Base-by-base conservation (phyloP, 2,113 vertebrate species). In the Misgurnus anguillicaudatus region DNA sequence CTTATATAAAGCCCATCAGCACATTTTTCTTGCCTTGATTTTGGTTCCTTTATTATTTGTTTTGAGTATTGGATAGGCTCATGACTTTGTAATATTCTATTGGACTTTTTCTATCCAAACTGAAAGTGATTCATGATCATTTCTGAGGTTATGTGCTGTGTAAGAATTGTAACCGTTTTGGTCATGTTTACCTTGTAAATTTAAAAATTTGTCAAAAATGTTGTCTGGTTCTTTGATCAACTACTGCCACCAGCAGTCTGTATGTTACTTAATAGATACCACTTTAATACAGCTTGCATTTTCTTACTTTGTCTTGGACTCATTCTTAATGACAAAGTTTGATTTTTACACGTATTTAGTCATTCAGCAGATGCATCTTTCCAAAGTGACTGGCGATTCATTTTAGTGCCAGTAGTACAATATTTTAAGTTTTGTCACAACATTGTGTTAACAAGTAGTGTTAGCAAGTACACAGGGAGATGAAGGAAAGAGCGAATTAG, bases 181-280 rank as follows among this genome's bases (percentile, higher is more conserved):
- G 89, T 91, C 89, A 90, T 88, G 91, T 92, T 93, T 68, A 91
- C 92, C 89, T 91, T 89, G 91, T 95, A 91, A 92, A 94, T 91
- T 88, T 87, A 86, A 87, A n/a, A 88, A 90, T 93, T 74, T 94
- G 94, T 95, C 93, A 89, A 94, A 93, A 92, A 83, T 84, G 79
- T 92, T 91, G 93, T 92, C 91, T 69, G 78, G 94, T 94, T 93
- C 91, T 90, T 94, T 91, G 93, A 94, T 93, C 91, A 90, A 93
- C 89, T 93, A 93, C 95, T 95, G 95, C 94, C 94, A 95, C 93
- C 94, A 95, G 94, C 95, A 94, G 93, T 94, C 91, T 93, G 90
- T 94, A 94, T 92, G 92, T 94, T 91, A 93, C 94, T 94, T 94
- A 93, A 94, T 95, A 93, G 70, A 94, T 95, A 94, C 92, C 90